Evolutionary conservation across 2,797 vertebrate species (phyloP), one percentile per base, ranked within the genome.

Genomic region (Cetoscarus ocellatus): DNA sequence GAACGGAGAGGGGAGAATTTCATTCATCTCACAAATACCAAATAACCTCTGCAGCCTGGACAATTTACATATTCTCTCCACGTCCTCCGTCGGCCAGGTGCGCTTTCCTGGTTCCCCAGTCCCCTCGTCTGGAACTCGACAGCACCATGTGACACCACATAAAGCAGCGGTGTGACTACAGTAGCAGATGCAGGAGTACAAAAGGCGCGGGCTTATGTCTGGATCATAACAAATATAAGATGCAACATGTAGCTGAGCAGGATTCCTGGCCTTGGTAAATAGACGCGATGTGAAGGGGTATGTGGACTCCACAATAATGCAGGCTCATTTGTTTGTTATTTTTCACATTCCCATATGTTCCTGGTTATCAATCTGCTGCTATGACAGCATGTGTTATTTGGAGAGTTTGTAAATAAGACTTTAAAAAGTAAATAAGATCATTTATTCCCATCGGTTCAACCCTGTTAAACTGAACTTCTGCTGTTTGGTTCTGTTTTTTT

Each of bases 11-110:
- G 73, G 77, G 79, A 85, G 83, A 69, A 76, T 79, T 89, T 87
- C 82, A 91, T 89, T 92, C 86, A 91, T 92, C 88, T 86, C 81
- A 82, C 86, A 92, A 91, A 89, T 87, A 89, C 89, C 88, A 90
- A 89, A 91, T 92, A 87, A 91, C 90, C 83, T 86, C 86, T 87
- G 67, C 79, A 38, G 79, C 81, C 57, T 27, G 59, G 71, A 0
- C 36, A 67, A 90, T 91, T 91, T 89, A 76, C 89, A 93, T 91
- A 86, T 86, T 84, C 73, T 70, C 72, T 61, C 9, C 75, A 75
- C 80, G 65, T 73, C 67, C 73, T 70, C 85, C 19, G 61, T 61
- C 62, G 82, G 78, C 83, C 85, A 86, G 84, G 85, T 84, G 86
- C 75, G 48, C 75, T 55, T 63, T 78, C 79, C 77, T 62, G 72